A percentile compares a stretch with the other conserved stretches of the same genome.
phyloP scores from a whole-genome alignment of 2,113 vertebrate genomes.

The Myxocyprinus asiaticus region DNA sequence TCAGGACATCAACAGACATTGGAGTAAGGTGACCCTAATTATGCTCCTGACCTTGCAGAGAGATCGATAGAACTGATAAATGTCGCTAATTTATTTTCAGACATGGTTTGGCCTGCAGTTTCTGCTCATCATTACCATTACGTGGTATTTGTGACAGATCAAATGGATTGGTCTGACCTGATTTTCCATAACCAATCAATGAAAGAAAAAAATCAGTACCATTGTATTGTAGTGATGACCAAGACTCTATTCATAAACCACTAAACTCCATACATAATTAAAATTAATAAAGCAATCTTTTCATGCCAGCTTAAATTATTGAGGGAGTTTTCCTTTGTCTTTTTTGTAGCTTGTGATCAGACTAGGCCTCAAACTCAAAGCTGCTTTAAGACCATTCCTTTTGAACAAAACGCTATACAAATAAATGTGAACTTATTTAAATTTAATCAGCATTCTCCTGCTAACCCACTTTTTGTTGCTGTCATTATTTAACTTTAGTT shows the following conservation, averaged over 20 bases:
- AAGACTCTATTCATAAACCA: no score
- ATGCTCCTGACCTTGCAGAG: background rate
- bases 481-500: conserved; percentile 45
- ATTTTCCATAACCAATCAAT: conserved; percentile 27
- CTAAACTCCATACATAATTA: no score
- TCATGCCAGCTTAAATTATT: no score
- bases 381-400: background rate
- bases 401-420: background rate
- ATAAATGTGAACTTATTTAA: background rate
- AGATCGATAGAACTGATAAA: conserved; percentile 19
- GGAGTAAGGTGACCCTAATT: conserved; percentile 3
- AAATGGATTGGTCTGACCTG: conserved; percentile 31
- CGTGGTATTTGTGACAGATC: background rate
- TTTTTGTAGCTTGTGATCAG: no score
- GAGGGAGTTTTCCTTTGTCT: no score
- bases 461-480: conserved; percentile 1
- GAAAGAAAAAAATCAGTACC: conserved; percentile 20
- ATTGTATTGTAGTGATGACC: background rate
- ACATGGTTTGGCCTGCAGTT: background rate
- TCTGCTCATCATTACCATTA: conserved; percentile 8
- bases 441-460: background rate
- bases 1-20: conserved; percentile 2
- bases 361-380: background rate
- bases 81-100: conserved; percentile 16
- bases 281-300: no score